A percentile compares a stretch with the other conserved stretches of the same genome.
Evolutionary conservation across 2,888 invertebrate genomes (phyloP).

Genomic region (Ichneumon xanthorius): DNA sequence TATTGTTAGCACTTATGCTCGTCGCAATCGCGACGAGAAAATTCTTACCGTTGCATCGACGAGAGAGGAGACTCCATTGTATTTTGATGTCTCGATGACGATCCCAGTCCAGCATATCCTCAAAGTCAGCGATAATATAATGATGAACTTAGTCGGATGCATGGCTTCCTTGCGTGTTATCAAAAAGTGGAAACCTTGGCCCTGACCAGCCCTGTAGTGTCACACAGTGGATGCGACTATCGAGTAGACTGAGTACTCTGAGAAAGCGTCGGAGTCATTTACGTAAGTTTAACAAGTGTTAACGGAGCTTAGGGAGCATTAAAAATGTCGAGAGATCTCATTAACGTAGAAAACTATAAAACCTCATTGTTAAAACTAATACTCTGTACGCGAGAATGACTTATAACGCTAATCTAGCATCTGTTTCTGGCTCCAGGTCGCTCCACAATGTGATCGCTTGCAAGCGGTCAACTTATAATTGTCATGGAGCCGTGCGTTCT

Average conservation of each 20-base stretch:
- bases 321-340: neutral
- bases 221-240: too few relatives aligned
- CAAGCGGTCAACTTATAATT: neutral
- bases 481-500: neutral
- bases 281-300: too few relatives aligned
- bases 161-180: neutral
- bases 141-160: neutral
- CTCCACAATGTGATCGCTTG: neutral
- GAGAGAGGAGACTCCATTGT: neutral
- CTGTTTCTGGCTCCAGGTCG: neutral
- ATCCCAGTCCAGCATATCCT: conserved; percentile 2
- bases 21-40: too few relatives aligned
- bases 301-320: too few relatives aligned
- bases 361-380: neutral
- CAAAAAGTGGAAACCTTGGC: neutral
- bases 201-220: too few relatives aligned
- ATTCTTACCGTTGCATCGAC: conserved; percentile 23
- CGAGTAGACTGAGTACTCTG: too few relatives aligned
- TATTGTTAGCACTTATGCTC: neutral
- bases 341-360: neutral
- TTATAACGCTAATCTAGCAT: neutral
- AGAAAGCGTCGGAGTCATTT: too few relatives aligned
- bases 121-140: neutral
- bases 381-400: neutral
- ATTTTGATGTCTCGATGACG: neutral